Evolutionary conservation across 64 coral and sea anemone species (phyloP).

Genomic region (Actinia tenebrosa): DNA sequence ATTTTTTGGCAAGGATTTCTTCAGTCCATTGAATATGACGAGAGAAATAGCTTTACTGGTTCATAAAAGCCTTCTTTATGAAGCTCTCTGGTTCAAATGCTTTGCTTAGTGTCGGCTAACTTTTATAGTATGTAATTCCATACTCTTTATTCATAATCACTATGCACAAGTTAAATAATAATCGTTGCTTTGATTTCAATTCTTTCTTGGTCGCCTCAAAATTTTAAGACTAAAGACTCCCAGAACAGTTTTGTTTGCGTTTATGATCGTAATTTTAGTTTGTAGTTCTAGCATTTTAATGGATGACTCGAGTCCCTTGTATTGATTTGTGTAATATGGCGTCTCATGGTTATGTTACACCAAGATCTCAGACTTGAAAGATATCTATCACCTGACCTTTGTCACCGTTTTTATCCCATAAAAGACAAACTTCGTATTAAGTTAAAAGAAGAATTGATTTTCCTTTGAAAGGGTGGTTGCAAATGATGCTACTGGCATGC

Average conservation of each 20-base stretch:
- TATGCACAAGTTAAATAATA: not conserved
- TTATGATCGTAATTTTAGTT: not conserved
- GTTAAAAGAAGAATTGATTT: not conserved
- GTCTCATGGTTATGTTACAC: not conserved
- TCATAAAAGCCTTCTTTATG: not conserved
- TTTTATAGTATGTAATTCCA: constrained; percentile 17
- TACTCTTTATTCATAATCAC: not conserved
- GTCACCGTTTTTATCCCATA: constrained; percentile 3
- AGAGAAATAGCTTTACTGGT: not conserved
- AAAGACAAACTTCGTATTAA: not conserved
- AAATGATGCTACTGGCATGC: not conserved
- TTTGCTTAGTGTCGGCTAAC: not conserved
- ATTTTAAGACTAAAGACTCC: not conserved
- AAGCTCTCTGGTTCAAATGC: not conserved
- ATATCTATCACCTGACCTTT: constrained; percentile 17
- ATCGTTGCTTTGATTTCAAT: not conserved
- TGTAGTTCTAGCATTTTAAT: not conserved
- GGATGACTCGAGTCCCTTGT: not conserved
- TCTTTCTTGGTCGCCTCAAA: not conserved
- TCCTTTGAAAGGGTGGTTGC: not conserved
- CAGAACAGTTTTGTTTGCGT: not conserved
- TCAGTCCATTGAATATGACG: not conserved
- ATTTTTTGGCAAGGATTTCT: not conserved
- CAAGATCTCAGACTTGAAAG: constrained; percentile 12
- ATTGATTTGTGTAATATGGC: not conserved